A percentile compares a stretch with the other conserved stretches of the same genome.
Conservation (phyloP, 2,888 invertebrate species). For the Tachina grossa region DNA sequence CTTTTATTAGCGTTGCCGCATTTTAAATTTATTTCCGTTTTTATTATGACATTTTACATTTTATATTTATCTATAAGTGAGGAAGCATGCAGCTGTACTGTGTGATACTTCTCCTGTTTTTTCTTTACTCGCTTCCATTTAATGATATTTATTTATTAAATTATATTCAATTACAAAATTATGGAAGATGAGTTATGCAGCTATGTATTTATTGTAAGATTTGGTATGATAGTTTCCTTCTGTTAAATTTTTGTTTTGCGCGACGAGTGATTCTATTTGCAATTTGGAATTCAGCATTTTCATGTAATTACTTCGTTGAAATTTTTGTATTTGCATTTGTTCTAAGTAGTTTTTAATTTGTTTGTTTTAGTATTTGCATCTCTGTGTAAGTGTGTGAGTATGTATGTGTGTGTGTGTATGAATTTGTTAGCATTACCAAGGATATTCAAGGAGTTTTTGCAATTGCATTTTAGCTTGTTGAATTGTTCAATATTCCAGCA, state of each 20-base stretch:
- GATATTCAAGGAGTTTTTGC: conserved; percentile 47
- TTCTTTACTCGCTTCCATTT: conserved; percentile 48
- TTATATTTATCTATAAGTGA: not conserved
- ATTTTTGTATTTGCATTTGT: conserved; percentile 45
- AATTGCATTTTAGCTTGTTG: conserved; percentile 56
- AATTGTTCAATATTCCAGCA: conserved; percentile 32
- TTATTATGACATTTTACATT: not conserved
- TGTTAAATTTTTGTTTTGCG: not conserved
- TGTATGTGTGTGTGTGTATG: not conserved
- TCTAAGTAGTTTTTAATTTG: conserved; percentile 9
- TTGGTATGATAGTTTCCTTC: conserved; percentile 3
- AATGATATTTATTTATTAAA: conserved; percentile 65
- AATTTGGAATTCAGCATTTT: conserved; percentile 30
- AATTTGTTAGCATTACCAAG: conserved; percentile 39
- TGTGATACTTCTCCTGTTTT: not conserved
- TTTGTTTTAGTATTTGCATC: conserved; percentile 3
- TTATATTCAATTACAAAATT: conserved; percentile 62
- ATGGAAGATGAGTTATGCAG: conserved; percentile 17
- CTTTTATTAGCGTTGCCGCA: conserved; percentile 29
- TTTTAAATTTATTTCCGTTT: conserved; percentile 39
- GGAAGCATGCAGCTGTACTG: not conserved
- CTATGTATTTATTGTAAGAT: conserved; percentile 11
- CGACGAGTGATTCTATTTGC: not conserved
- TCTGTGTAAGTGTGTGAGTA: not conserved
- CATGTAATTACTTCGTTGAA: conserved; percentile 34